These are phyloP conservation scores for Yponomeuta plumbellus DNA, from an alignment of 2,888 invertebrate species.

Conservation along the genomic window DNA sequence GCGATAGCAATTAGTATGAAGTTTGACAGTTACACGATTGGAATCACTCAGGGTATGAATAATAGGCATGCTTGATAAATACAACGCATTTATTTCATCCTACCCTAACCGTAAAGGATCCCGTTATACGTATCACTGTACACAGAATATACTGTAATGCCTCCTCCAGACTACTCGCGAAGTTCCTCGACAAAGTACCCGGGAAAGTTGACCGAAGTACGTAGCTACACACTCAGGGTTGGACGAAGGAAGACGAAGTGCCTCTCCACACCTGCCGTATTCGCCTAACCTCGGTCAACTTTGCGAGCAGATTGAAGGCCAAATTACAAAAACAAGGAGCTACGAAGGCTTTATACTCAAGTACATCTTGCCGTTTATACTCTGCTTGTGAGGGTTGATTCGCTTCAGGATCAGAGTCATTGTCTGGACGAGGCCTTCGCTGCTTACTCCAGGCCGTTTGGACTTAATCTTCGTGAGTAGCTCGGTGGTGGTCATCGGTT, in stretches of 20 bases:
- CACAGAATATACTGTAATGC: not conserved
- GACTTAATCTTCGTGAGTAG: slow-evolving; percentile 96
- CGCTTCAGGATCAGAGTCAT: slow-evolving; percentile 97
- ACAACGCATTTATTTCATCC: not conserved
- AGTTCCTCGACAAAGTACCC: too few relatives aligned
- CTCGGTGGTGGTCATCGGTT: slow-evolving; percentile 98
- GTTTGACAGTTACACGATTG: too few relatives aligned
- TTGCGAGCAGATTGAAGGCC: too few relatives aligned
- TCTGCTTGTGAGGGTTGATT: slow-evolving; percentile 94
- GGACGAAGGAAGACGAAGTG: too few relatives aligned
- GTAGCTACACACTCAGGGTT: too few relatives aligned
- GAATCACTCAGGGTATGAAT: too few relatives aligned
- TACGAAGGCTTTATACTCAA: slow-evolving; percentile 84
- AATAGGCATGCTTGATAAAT: not conserved
- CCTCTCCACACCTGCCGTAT: too few relatives aligned
- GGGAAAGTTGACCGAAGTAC: too few relatives aligned
- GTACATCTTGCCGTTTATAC: slow-evolving; percentile 95
- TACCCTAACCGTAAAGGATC: not conserved
- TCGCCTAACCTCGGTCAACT: too few relatives aligned
- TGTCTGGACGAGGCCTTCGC: slow-evolving; percentile 92
- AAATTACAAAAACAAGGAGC: not conserved
- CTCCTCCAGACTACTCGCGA: too few relatives aligned
- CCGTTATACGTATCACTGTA: not conserved
- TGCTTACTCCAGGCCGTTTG: slow-evolving; percentile 86
- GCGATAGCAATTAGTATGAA: too few relatives aligned